Evolutionary conservation across 2,797 vertebrate species (phyloP).

Genomic region (Gadopsis marmoratus): DNA sequence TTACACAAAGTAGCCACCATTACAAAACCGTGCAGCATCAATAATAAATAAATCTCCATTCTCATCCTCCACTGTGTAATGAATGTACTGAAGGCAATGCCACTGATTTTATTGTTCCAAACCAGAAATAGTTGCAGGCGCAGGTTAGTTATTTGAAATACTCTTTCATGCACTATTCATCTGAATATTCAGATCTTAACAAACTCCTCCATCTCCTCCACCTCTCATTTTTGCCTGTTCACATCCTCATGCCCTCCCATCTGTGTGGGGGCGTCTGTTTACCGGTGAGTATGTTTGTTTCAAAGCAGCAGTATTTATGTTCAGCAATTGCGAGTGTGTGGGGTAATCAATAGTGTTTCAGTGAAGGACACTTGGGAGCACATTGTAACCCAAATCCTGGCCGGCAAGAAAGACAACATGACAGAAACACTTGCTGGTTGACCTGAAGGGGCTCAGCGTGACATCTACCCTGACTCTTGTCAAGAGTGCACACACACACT

Average conservation of each 20-base stretch:
- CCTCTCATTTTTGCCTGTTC: slow-evolving; percentile 26
- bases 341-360: slow-evolving; percentile 78
- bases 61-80: slow-evolving; percentile 22
- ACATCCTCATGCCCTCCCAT: slow-evolving; percentile 21
- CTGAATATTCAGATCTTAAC: slow-evolving; percentile 46
- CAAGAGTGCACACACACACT: slow-evolving; percentile 9
- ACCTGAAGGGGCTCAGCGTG: slow-evolving; percentile 69
- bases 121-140: slow-evolving; percentile 44
- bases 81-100: slow-evolving; percentile 28
- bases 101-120: slow-evolving; percentile 55
- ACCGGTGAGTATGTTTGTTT: slow-evolving; percentile 40
- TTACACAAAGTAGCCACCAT: slow-evolving; percentile 47
- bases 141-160: slow-evolving; percentile 58
- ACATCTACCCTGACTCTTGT: slow-evolving; percentile 55
- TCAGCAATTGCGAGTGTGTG: slow-evolving; percentile 38
- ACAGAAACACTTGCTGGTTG: slow-evolving; percentile 77
- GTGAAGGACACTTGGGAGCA: slow-evolving; percentile 77
- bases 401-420: slow-evolving; percentile 78
- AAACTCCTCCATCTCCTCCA: slow-evolving; percentile 42
- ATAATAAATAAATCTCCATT: slow-evolving; percentile 70
- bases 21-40: slow-evolving; percentile 59
- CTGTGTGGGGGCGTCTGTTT: slow-evolving; percentile 40
- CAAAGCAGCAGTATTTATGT: slow-evolving; percentile 63
- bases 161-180: slow-evolving; percentile 60
- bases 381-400: slow-evolving; percentile 73